phyloP scores from a whole-genome alignment of 1,140 invertebrate species.

The Leptinotarsa defecta region DNA sequence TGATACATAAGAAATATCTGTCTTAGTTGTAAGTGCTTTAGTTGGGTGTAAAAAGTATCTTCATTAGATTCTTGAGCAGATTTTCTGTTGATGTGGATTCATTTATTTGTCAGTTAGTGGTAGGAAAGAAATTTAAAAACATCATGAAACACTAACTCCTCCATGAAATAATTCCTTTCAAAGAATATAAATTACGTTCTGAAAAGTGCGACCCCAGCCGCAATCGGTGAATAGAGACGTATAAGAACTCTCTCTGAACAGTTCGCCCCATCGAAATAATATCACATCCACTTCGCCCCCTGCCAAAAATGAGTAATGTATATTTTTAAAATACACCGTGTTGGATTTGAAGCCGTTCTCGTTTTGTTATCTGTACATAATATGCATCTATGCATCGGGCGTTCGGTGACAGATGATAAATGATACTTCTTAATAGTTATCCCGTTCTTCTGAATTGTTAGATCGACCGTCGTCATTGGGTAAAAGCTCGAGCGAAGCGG shows the following conservation, averaged over 20 bases:
- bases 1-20: too few relatives aligned
- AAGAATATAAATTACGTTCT: background rate
- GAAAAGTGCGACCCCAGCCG: background rate
- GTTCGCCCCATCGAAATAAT: background rate
- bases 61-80: too few relatives aligned
- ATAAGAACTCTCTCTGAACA: background rate
- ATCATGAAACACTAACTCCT: background rate
- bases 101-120: too few relatives aligned
- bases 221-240: background rate
- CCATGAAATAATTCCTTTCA: background rate
- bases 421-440: constrained; percentile 47
- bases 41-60: too few relatives aligned
- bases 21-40: too few relatives aligned
- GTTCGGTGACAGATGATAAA: constrained; percentile 47
- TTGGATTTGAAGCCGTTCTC: constrained; percentile 31
- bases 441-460: constrained; percentile 40
- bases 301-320: constrained; percentile 15
- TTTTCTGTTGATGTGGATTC: too few relatives aligned
- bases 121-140: background rate
- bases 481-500: constrained; percentile 33
- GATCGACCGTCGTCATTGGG: constrained; percentile 40
- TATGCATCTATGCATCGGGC: constrained; percentile 43
- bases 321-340: constrained; percentile 10
- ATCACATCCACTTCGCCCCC: constrained; percentile 2
- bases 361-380: constrained; percentile 38